These are phyloP conservation scores for Seira sanloemensis DNA, from an alignment of 2,888 invertebrate genomes.

Conservation along the genomic window DNA sequence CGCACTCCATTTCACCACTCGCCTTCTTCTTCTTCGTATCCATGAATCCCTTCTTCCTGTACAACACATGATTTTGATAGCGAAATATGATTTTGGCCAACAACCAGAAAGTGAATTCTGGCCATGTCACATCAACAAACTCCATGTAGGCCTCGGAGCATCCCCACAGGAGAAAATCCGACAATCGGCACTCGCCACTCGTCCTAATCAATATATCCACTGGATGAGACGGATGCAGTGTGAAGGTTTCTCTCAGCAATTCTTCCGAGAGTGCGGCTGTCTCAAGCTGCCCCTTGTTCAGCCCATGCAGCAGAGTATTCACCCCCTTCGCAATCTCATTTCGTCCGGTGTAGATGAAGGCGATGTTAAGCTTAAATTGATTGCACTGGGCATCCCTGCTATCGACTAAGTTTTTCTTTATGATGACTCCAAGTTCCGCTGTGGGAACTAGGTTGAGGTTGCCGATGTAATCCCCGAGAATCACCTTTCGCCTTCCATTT, in stretches of 20 bases:
- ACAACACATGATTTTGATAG: neutral
- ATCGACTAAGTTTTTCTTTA: neutral
- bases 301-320: neutral
- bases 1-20: too few relatives aligned
- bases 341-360: neutral
- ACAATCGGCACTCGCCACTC: neutral
- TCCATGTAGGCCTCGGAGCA: neutral
- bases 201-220: conserved; percentile 19
- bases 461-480: neutral
- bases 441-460: neutral
- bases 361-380: neutral
- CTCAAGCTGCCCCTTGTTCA: neutral
- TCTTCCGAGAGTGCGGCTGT: neutral
- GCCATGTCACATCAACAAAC: conserved; percentile 6
- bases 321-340: neutral
- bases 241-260: neutral
- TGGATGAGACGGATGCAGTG: neutral
- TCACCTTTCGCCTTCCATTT: neutral
- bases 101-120: neutral
- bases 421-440: neutral
- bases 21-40: too few relatives aligned
- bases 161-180: conserved; percentile 20
- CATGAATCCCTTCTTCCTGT: neutral
- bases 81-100: neutral
- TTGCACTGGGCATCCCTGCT: neutral